Evolutionary conservation across 2,113 vertebrate genomes (phyloP).

Genomic region (Apus apus): DNA sequence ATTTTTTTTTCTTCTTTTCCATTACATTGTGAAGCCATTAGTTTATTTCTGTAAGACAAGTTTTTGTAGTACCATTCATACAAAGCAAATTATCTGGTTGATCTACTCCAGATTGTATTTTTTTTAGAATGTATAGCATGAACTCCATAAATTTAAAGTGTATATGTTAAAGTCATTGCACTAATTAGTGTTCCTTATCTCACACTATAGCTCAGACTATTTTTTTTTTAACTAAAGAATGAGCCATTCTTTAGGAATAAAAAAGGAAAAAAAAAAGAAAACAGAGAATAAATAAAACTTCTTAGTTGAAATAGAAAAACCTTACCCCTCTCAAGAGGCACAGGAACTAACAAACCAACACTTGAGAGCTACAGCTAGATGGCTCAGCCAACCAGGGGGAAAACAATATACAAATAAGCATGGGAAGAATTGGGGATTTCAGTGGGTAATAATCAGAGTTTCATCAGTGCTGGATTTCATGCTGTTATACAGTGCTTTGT

Average conservation of each 20-base stretch:
- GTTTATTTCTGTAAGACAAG: neutral
- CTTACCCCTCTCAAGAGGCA: neutral
- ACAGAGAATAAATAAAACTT: neutral
- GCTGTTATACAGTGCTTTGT: neutral
- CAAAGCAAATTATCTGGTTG: neutral
- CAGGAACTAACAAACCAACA: neutral
- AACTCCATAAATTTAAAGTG: neutral
- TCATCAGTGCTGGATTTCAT: neutral
- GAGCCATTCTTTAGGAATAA: neutral
- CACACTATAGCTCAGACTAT: neutral
- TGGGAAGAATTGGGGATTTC: neutral
- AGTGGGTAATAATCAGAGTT: neutral
- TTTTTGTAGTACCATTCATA: neutral
- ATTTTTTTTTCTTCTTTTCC: neutral
- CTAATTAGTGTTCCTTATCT: neutral
- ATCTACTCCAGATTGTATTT: neutral
- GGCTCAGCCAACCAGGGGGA: neutral
- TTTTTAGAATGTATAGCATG: neutral
- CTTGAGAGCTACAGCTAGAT: neutral
- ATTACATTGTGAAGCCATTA: neutral
- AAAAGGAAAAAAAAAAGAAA: neutral
- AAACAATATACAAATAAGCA: neutral
- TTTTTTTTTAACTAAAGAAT: neutral
- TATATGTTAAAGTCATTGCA: rapidly evolving
- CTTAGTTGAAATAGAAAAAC: neutral